phyloP scores from a whole-genome alignment of 2,797 vertebrate genomes.

The Bradypus variegatus region DNA sequence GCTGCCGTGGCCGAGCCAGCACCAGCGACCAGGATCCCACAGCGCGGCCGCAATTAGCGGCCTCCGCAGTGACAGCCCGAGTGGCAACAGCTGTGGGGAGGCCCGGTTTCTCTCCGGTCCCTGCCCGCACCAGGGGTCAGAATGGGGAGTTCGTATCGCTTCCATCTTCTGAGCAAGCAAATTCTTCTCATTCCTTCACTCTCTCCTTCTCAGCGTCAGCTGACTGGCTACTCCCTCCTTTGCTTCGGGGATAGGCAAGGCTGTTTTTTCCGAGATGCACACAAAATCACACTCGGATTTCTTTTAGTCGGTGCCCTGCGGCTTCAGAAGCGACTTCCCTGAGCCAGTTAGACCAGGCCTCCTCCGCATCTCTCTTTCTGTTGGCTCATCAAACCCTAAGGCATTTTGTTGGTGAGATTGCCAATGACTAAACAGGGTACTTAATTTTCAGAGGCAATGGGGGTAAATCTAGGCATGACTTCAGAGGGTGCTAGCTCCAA shows the following conservation, averaged over 20 bases:
- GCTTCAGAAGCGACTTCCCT: not conserved
- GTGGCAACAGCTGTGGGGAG: conserved; percentile 37
- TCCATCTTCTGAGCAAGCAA: conserved; percentile 55
- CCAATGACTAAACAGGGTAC: not conserved
- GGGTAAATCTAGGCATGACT: conserved; percentile 29
- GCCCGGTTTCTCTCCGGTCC: conserved; percentile 8
- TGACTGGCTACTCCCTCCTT: conserved; percentile 34
- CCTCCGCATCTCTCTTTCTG: not conserved
- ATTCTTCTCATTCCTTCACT: conserved; percentile 58
- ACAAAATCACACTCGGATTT: not conserved
- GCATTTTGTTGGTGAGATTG: not conserved
- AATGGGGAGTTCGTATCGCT: conserved; percentile 33
- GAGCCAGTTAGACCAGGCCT: not conserved
- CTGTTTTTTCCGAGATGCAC: not conserved
- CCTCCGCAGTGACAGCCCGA: conserved; percentile 2
- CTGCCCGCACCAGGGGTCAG: conserved; percentile 8
- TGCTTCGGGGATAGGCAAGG: not conserved
- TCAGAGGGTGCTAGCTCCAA: conserved; percentile 40
- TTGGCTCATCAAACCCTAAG: not conserved
- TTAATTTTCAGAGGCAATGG: conserved; percentile 44
- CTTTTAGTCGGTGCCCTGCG: not conserved
- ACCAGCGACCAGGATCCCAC: not conserved
- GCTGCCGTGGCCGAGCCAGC: conserved; percentile 24
- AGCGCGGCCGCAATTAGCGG: not conserved
- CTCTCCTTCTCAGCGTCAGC: conserved; percentile 19